Evolutionary conservation across 2,888 invertebrate genomes (phyloP).

Genomic region (Aspidiotus rigidus): DNA sequence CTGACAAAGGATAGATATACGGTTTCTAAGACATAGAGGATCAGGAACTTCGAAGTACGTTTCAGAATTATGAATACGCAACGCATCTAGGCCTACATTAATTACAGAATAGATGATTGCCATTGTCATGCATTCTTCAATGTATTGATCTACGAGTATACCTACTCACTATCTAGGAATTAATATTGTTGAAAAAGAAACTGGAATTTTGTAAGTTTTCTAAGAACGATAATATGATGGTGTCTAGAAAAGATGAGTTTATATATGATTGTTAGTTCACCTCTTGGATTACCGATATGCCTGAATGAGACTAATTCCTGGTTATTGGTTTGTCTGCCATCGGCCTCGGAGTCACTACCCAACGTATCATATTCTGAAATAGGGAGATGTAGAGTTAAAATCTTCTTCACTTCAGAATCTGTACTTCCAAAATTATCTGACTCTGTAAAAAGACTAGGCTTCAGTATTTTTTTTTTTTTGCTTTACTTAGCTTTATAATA

Average conservation of each 20-base stretch:
- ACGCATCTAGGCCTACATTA: no score
- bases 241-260: no score
- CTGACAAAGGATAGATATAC: no score
- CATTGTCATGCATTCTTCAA: no score
- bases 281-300: constrained; percentile 46
- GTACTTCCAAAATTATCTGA: constrained; percentile 90
- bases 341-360: constrained; percentile 64
- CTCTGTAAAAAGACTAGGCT: constrained; percentile 53
- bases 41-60: no score
- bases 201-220: background rate
- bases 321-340: constrained; percentile 50
- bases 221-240: no score
- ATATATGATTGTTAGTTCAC: constrained; percentile 31
- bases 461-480: constrained; percentile 1
- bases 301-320: constrained; percentile 51
- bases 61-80: no score
- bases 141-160: no score
- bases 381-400: constrained; percentile 82
- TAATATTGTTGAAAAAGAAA: background rate
- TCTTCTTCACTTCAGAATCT: constrained; percentile 90
- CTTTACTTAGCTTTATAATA: no score
- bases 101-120: no score
- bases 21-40: no score
- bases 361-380: constrained; percentile 86
- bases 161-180: no score